Percentiles rank a stretch among this genome's conserved stretches.
phyloP scores from a whole-genome alignment of 2,797 vertebrate species.

The Novumbra hubbsi region DNA sequence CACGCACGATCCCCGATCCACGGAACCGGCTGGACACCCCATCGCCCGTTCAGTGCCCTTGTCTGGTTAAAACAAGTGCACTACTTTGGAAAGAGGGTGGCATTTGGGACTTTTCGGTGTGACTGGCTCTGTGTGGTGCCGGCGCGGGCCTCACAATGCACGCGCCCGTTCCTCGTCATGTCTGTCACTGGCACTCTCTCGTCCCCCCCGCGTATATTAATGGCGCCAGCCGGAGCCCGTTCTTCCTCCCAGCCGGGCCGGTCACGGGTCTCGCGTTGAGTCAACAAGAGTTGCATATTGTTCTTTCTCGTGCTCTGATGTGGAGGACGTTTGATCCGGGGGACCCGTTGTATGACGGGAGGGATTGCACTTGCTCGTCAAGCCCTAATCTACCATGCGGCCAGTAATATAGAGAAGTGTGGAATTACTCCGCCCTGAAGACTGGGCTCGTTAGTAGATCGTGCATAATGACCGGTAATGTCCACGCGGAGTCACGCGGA shows the following conservation, averaged over 20 bases:
- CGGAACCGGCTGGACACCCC: background rate
- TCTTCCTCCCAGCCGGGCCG: background rate
- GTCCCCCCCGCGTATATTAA: background rate
- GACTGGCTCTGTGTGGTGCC: background rate
- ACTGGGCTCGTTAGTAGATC: slow-evolving; percentile 69
- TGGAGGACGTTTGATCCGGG: background rate
- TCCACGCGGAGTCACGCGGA: slow-evolving; percentile 51
- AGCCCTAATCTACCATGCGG: slow-evolving; percentile 16
- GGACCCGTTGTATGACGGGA: slow-evolving; percentile 17
- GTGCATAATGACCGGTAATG: slow-evolving; percentile 70
- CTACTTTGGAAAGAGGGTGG: background rate
- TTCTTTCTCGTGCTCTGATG: background rate
- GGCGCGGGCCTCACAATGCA: background rate
- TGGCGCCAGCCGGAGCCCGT: background rate
- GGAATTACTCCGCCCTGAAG: slow-evolving; percentile 11
- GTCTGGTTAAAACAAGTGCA: background rate
- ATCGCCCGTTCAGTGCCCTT: background rate
- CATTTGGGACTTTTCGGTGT: background rate
- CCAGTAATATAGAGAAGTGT: slow-evolving; percentile 22
- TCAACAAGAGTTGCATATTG: background rate
- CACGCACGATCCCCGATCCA: background rate
- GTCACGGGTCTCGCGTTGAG: background rate
- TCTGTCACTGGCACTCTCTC: background rate
- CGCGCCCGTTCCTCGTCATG: background rate
- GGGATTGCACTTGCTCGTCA: slow-evolving; percentile 19